Base-by-base conservation (phyloP, 2,113 vertebrate species). In the Pionites leucogaster region DNA sequence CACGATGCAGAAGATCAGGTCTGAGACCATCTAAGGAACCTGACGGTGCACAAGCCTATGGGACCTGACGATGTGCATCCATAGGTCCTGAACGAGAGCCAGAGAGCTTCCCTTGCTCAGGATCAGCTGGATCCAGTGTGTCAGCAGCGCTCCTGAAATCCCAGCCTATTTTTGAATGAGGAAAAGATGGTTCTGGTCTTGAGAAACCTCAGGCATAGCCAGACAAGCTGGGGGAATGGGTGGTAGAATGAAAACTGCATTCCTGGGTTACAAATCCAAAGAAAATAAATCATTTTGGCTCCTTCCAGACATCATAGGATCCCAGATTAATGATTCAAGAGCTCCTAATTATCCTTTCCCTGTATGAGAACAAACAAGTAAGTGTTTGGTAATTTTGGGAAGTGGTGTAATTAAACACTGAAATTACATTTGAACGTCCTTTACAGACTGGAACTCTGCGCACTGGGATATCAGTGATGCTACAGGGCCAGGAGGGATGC, bases 311-410 rank as follows among this genome's bases (percentile, higher is more conserved):
- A 87, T 70, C 5, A 4, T 39, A 70, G 29, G 53, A 59, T 93
- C 39, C 69, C 86, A 91, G 88, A 96, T 74, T 92, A 92, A 92
- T 88, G 62, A 95, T 72, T 95, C 86, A 95, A 84, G 92, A 88
- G 76, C 77, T 97, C 62, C 69, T 94, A 90, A 86, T 93, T 94
- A 94, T 75, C 83, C 65, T 76, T 77, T 82, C 81, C 84, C 62
- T 82, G 57, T 79, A 95, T 75, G 52, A 82, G 80, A 95, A 84
- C 91, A 95, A 96, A 93, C 83, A 91, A 95, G 87, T 91, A 87
- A 90, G 88, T 42, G 83, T 76, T 95, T 20, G 5, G 86, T 65
- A 79, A 92, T 95, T 92, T 91, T 86, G 75, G 76, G 82, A 96
- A 93, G 95, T 85, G 71, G 86, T 18, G 7, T 86, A 79, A 96